Base-by-base conservation (phyloP, 2,888 invertebrate genomes). In the Graphium colonna region DNA sequence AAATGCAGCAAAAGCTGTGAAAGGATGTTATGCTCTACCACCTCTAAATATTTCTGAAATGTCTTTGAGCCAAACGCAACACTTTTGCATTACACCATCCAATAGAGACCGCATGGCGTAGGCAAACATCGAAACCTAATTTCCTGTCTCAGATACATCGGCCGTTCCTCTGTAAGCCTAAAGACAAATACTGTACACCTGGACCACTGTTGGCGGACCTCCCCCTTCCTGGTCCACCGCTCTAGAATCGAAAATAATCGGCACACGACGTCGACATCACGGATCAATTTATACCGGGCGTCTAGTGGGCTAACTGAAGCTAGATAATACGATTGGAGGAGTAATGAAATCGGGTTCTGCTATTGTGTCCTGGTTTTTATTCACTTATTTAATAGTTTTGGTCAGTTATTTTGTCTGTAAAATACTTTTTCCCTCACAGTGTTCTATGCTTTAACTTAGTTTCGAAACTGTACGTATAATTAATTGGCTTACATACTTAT, bases 81-180 rank as follows among this genome's bases (percentile, higher is more conserved):
- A 41, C 28, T 64, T 33, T 46, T 40, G 64, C 71, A 77, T 71
- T 69, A 61, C 57, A 26, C 69, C 65, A 57, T 74, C 77, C 63
- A 69, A 63, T 63, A 60, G 73, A 73, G 70, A 69, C 63, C 68
- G 36, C 12, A 60, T 59, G 62, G 60, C 60, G 72, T 75, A 78
- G 79, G 77, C 81, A 81, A 81, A 85, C 81, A 80, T 78, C 79
- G 80, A 87, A 88, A 88, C 86, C 84, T 87, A 88, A 88, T 88
- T 88, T 88, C 88, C 88, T 85, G 86, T 86, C 87, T 86, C 79
- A 86, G 86, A 83, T 86, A 83, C 76, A 75, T 65, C 67, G 64
- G 63, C 64, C 73, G 56, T 63, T 72, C 69, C 67, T 73, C 69
- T 79, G 76, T 81, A 73, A 79, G 76, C 82, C 80, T 76, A 78